A percentile compares a stretch with the other conserved stretches of the same genome.
Conservation (phyloP, 2,888 invertebrate species). For the Acanthosepion pharaonis region DNA sequence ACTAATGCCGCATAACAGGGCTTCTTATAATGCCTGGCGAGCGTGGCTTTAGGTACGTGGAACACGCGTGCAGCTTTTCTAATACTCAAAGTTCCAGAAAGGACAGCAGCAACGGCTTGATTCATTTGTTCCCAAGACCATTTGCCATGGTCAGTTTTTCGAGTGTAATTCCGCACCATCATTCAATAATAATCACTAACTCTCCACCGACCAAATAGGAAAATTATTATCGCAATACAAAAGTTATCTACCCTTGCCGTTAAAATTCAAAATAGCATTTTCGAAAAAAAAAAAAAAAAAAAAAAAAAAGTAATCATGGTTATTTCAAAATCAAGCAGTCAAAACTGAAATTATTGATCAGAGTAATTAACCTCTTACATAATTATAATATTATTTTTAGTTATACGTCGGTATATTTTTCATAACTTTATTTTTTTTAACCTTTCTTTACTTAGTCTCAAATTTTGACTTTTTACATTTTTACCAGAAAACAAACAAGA, state of each 20-base stretch:
- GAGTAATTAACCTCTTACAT: too few relatives aligned
- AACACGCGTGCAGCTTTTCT: background rate
- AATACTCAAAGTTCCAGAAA: conserved; percentile 37
- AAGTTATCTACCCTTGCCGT: background rate
- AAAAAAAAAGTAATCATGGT: too few relatives aligned
- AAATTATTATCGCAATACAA: too few relatives aligned
- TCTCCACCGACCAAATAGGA: background rate
- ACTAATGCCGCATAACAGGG: conserved; percentile 2
- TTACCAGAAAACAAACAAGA: background rate
- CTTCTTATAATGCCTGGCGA: conserved; percentile 42
- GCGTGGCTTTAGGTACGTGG: conserved; percentile 36
- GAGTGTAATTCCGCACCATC: conserved; percentile 25
- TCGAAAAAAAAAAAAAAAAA: too few relatives aligned
- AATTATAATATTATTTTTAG: background rate
- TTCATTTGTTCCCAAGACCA: conserved; percentile 40
- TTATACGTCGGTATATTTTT: background rate
- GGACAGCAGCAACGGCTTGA: conserved; percentile 18
- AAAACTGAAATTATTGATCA: too few relatives aligned
- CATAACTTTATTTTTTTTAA: too few relatives aligned
- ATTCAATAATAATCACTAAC: background rate
- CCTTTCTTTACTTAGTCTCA: background rate
- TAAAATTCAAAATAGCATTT: too few relatives aligned
- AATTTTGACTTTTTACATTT: too few relatives aligned
- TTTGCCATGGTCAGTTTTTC: conserved; percentile 40
- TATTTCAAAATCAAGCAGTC: too few relatives aligned